Evolutionary conservation across 1,140 invertebrate genomes (phyloP).

Genomic region (Magallana ariakensis): DNA sequence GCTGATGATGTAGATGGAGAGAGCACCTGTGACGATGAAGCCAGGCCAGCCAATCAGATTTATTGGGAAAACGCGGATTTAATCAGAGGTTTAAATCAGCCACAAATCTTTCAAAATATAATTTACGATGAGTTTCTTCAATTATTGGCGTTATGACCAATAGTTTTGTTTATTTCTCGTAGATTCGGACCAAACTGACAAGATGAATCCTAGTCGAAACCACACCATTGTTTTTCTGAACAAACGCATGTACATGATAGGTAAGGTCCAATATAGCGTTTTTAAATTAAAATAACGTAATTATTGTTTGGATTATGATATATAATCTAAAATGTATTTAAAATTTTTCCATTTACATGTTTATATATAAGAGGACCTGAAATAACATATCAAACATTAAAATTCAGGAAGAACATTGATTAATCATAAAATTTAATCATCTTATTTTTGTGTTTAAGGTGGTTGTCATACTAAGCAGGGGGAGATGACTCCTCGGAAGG

Average conservation of each 20-base stretch:
- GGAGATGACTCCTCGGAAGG: slow-evolving; percentile 11
- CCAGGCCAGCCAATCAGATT: neutral
- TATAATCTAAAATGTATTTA: no score
- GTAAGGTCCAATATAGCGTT: neutral
- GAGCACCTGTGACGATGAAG: neutral
- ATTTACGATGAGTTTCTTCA: no score
- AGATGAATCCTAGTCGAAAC: slow-evolving; percentile 2
- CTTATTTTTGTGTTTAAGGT: slow-evolving; percentile 24
- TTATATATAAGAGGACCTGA: no score
- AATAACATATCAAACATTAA: no score
- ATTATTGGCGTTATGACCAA: no score
- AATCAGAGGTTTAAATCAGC: neutral
- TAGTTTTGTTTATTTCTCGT: neutral
- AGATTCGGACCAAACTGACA: neutral
- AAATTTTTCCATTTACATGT: no score
- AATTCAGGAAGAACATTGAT: no score
- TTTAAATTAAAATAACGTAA: no score
- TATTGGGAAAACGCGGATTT: neutral
- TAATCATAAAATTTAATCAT: no score
- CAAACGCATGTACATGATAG: slow-evolving; percentile 20
- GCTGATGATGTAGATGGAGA: neutral
- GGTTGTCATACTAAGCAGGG: slow-evolving; percentile 27
- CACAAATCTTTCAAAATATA: no score
- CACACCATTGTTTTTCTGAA: neutral
- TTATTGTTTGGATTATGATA: no score